Conservation (phyloP, 2,888 invertebrate species). For the Apotomis betuletana region DNA sequence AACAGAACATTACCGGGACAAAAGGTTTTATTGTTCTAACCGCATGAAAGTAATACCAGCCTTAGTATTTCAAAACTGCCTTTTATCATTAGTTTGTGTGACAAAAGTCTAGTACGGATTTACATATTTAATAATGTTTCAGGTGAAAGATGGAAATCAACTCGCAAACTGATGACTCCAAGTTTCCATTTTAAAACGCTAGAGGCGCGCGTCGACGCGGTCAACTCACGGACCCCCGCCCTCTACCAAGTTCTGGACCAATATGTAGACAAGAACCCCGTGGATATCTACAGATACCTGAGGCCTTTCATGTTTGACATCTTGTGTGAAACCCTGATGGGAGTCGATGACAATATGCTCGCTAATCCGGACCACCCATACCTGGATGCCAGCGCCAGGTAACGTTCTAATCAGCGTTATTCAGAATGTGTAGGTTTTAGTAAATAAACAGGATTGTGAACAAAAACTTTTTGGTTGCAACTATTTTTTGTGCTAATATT, state of each 20-base stretch:
- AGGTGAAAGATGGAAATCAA: constrained; percentile 54
- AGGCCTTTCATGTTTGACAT: constrained; percentile 56
- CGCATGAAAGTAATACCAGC: background rate
- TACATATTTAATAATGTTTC: background rate
- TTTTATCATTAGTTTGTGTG: background rate
- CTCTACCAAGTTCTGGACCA: constrained; percentile 49
- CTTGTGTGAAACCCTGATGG: constrained; percentile 52
- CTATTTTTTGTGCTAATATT: too few species aligned
- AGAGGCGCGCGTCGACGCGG: constrained; percentile 48
- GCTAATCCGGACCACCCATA: constrained; percentile 52
- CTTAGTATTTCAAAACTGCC: background rate
- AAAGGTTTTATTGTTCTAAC: background rate
- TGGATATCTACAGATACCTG: constrained; percentile 53
- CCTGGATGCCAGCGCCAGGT: constrained; percentile 50
- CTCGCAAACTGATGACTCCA: constrained; percentile 53
- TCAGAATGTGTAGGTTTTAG: background rate
- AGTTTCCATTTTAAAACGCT: constrained; percentile 54
- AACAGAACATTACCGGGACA: background rate
- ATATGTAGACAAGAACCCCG: constrained; percentile 43
- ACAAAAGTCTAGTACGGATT: background rate
- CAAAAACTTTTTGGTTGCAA: background rate
- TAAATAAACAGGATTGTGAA: background rate
- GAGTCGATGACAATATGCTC: constrained; percentile 49
- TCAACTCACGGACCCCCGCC: constrained; percentile 49
- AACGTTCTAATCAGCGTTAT: constrained; percentile 4